A percentile compares a stretch with the other conserved stretches of the same genome.
Conservation (phyloP, 2,888 invertebrate species). For the Noctua janthina region DNA sequence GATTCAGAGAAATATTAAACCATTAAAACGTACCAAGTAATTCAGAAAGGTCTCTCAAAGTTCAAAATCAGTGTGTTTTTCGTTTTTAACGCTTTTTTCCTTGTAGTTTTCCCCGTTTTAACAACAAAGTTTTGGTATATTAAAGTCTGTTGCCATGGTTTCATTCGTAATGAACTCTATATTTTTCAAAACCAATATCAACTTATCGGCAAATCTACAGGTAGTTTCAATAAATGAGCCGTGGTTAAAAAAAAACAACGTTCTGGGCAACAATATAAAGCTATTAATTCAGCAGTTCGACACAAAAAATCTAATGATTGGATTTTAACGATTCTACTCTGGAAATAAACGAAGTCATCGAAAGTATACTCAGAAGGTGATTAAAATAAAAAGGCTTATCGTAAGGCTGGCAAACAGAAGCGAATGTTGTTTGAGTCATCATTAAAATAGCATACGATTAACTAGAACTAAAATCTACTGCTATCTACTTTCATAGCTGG, state of each 20-base stretch:
- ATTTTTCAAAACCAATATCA: background rate
- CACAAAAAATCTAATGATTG: slow-evolving; percentile 34
- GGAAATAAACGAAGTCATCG: slow-evolving; percentile 16
- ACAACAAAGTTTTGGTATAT: background rate
- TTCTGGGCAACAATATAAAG: slow-evolving; percentile 19
- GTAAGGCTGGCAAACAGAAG: slow-evolving; percentile 1
- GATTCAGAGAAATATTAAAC: background rate
- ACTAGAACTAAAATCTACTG: background rate
- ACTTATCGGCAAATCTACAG: background rate
- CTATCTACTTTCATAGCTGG: background rate
- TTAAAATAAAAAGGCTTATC: slow-evolving; percentile 6
- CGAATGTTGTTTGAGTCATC: slow-evolving; percentile 8
- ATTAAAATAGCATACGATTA: slow-evolving; percentile 5
- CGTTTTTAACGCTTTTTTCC: background rate
- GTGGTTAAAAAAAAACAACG: background rate
- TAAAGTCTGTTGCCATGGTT: background rate
- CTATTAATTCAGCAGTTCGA: slow-evolving; percentile 23
- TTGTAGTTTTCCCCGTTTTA: background rate
- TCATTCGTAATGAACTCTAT: background rate
- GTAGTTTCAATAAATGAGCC: slow-evolving; percentile 1
- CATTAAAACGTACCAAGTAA: background rate
- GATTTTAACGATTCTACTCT: slow-evolving; percentile 26
- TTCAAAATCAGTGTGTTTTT: background rate
- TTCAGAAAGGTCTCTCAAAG: background rate
- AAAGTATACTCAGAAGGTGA: slow-evolving; percentile 13